A percentile compares a stretch with the other conserved stretches of the same genome.
These are phyloP conservation scores for Natator depressus DNA, from an alignment of 2,113 vertebrate species.

Conservation along the genomic window DNA sequence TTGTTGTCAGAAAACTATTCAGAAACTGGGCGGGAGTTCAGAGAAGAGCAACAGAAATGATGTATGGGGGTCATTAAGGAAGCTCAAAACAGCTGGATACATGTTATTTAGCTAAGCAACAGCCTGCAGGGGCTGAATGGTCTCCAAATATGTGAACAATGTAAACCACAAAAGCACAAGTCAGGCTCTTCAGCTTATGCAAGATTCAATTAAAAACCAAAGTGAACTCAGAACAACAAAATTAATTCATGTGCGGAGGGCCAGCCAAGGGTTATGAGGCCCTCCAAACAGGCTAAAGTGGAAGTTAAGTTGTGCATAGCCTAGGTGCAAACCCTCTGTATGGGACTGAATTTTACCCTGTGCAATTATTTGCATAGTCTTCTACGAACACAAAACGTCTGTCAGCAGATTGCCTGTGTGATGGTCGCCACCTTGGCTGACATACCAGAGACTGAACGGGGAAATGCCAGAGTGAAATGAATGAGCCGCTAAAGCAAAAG, in stretches of 20 bases:
- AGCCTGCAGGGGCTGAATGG: neutral
- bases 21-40: neutral
- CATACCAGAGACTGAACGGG: neutral
- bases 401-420: neutral
- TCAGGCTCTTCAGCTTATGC: neutral
- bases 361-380: neutral
- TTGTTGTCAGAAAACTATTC: neutral
- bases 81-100: neutral
- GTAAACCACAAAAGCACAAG: neutral
- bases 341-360: too few relatives aligned
- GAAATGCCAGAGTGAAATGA: neutral
- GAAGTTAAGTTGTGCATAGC: neutral
- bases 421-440: neutral
- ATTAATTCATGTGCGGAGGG: neutral
- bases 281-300: neutral
- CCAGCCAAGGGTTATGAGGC: neutral
- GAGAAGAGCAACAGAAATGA: neutral
- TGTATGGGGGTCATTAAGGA: neutral
- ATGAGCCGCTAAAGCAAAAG: neutral
- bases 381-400: neutral
- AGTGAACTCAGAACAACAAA: neutral
- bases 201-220: neutral
- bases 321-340: neutral
- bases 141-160: neutral
- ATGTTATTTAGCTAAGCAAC: neutral